phyloP scores from a whole-genome alignment of 2,888 invertebrate species.

The Alviniconcha strummeri region DNA sequence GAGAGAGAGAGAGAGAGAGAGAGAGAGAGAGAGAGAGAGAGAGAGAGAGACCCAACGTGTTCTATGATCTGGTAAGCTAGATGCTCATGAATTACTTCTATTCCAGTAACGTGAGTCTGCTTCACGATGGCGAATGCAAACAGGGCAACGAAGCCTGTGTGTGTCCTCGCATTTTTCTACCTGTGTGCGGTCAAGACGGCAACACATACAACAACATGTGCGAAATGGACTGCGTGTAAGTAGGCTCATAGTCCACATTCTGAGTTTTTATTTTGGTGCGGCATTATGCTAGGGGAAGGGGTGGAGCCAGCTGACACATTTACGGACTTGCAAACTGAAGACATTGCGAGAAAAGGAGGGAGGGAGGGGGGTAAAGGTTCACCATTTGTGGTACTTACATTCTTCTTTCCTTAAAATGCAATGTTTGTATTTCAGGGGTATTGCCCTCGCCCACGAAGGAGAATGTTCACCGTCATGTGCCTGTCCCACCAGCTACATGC shows the following conservation, averaged over 20 bases:
- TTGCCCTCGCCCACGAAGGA: conserved; percentile 20
- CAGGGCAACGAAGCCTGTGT: conserved; percentile 4
- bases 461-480: conserved; percentile 30
- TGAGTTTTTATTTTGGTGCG: too few relatives aligned
- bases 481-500: conserved; percentile 23
- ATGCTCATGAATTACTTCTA: too few relatives aligned
- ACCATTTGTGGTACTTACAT: too few relatives aligned
- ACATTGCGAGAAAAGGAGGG: too few relatives aligned
- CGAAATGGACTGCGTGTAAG: conserved; percentile 29
- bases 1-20: background rate
- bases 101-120: conserved; percentile 15
- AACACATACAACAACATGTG: conserved; percentile 30
- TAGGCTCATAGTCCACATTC: background rate
- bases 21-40: too few relatives aligned
- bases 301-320: too few relatives aligned
- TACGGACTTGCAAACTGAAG: too few relatives aligned
- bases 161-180: conserved; percentile 26
- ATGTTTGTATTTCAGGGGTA: conserved; percentile 5
- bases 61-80: too few relatives aligned
- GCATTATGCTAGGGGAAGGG: too few relatives aligned
- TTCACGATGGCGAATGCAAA: conserved; percentile 24
- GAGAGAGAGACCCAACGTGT: too few relatives aligned
- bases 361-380: too few relatives aligned
- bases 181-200: conserved; percentile 33
- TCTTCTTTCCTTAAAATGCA: too few relatives aligned